Evolutionary conservation across 2,113 vertebrate species (phyloP), one percentile per base, ranked within the genome.

Genomic region (Actenoides lindsayi): DNA sequence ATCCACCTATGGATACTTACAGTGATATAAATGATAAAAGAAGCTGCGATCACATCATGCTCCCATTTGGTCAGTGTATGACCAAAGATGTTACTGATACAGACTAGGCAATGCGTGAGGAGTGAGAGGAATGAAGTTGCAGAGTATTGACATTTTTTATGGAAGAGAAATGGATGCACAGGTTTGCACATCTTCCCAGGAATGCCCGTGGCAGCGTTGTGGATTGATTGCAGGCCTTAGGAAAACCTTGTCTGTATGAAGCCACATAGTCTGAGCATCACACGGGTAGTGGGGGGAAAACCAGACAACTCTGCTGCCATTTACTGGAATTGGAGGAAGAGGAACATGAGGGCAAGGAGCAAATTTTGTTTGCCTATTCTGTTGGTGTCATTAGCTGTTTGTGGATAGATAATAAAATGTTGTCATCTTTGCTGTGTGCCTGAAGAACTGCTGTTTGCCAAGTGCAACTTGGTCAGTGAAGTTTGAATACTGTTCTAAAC

Each of bases 1-100:
- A 96, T 96, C 89, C 92, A 97, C 96, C 96, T 96, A 96, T 97
- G 94, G 94, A 92, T 96, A 93, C 92, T 96, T 73, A 65, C 48
- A 93, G 74, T 79, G 87, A 87, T 91, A 96, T 65, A 87, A 90
- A 79, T 54, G 25, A 93, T 93, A 94, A 84, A 85, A 93, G 77
- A 92, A n/a, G 28, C 77, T 89, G 80, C 0, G 3, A 73, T 81
- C 73, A 75, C 62, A 91, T 91, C 53, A 46, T 20, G 28, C 33
- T 88, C 9, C 90, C 18, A 13, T 85, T 81, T 95, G 48, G 48
- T 86, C 37, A 39, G 4, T 79, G 28, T 73, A 79, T 67, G 42
- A 69, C 65, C 86, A 73, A 89, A 82, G 51, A 68, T 82, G 85
- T 85, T 79, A 48, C 39, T 68, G 59, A 21, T 33, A 65, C 12